These are phyloP conservation scores for Limnephilus rhombicus DNA, from an alignment of 2,888 invertebrate species.

Conservation along the genomic window DNA sequence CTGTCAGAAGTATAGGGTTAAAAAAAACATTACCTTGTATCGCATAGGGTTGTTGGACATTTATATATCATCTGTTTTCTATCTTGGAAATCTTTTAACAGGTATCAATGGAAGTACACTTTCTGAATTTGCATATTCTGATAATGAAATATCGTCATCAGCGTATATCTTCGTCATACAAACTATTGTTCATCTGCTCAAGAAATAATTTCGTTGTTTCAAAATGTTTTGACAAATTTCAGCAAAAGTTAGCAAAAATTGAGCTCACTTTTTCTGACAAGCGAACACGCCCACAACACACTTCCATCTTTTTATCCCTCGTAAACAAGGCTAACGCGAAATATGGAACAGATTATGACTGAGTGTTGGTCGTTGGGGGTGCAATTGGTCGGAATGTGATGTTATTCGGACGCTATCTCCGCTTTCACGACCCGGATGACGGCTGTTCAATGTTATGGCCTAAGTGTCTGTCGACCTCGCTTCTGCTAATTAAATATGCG, in stretches of 20 bases:
- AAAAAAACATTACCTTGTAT: too few relatives aligned
- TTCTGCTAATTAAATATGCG: slow-evolving; percentile 21
- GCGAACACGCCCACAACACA: background rate
- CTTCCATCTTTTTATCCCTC: background rate
- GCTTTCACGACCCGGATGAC: background rate
- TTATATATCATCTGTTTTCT: too few relatives aligned
- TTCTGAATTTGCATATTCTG: too few relatives aligned
- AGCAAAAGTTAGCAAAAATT: background rate
- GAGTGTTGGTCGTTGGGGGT: background rate
- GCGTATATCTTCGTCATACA: too few relatives aligned
- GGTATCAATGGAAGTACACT: too few relatives aligned
- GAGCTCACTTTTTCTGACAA: background rate
- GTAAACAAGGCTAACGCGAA: background rate
- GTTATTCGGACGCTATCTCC: background rate
- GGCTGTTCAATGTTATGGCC: slow-evolving; percentile 15
- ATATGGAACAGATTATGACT: background rate
- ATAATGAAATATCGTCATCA: too few relatives aligned
- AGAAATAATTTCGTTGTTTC: background rate
- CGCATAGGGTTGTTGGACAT: too few relatives aligned
- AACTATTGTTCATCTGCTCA: too few relatives aligned
- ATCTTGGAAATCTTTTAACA: too few relatives aligned
- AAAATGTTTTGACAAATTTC: background rate
- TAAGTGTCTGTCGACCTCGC: background rate
- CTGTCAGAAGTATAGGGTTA: too few relatives aligned
- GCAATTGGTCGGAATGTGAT: background rate